Evolutionary conservation across 2,888 invertebrate genomes (phyloP), one percentile per base, ranked within the genome.

Genomic region (Muscina levida): DNA sequence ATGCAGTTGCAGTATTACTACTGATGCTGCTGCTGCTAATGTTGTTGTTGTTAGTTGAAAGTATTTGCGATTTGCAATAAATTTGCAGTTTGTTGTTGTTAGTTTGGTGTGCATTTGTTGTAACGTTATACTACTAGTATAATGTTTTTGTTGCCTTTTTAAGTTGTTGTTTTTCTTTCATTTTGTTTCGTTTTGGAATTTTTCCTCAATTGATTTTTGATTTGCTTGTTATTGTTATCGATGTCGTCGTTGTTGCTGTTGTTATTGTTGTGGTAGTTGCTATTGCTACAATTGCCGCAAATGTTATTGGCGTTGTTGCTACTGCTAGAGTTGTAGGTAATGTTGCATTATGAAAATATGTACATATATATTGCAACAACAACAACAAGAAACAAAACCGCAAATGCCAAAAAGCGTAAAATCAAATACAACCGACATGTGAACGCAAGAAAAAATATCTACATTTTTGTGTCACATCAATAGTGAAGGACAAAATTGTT

Each of bases 51-150:
- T 51, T 51, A 44, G 11, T 67, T 74, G 53, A 71, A 77, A 80
- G 44, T 80, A 71, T 77, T 80, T 66, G 76, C 24, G 48, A 65
- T 72, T 75, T 72, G 46, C 37, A 37, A 39, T 59, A 67, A 72
- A 67, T 65, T 71, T 59, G 22, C 51, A 44, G 48, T 42, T 57
- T 62, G 31, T 46, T 59, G 26, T 70, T 70, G 37, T 56, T 31
- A 8, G 26, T 70, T 15, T 1, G 26, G 48, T 65, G 62, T 72
- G 62, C 46, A 57, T 56, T 44, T 66, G 10, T 26, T 42, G 10
- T 66, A 51, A 37, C 56, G 44, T 66, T 73, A 44, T 37, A 59
- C n/a, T 57, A 24, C 48, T n/a, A 5, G 31, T 31, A 31, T 62
- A 17, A 57, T 56, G 31, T 37, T 65, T 26, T 19, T 37, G 22